A percentile compares a stretch with the other conserved stretches of the same genome.
phyloP scores from a whole-genome alignment of 2,113 vertebrate species.

The Poecile atricapillus region DNA sequence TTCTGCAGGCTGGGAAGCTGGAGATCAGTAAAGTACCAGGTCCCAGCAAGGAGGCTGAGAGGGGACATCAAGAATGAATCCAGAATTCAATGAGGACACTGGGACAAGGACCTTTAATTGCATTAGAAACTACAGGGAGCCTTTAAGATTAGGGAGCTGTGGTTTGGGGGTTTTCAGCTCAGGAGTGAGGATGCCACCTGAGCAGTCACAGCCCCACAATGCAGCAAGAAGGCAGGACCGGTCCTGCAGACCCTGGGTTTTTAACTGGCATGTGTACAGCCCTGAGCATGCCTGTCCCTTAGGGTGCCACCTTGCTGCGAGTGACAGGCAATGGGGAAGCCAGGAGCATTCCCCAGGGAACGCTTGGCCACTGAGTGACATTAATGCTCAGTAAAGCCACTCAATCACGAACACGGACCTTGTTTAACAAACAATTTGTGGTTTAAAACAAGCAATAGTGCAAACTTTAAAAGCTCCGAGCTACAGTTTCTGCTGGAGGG shows the following conservation, averaged over 20 bases:
- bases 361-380: not conserved
- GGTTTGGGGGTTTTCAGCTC: not conserved
- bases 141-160: not conserved
- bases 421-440: not conserved
- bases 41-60: not conserved
- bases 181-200: not conserved
- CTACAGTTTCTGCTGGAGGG: not conserved
- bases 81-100: not conserved
- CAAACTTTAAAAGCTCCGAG: not conserved
- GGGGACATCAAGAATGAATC: not conserved
- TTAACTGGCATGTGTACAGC: not conserved
- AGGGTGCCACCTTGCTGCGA: not conserved
- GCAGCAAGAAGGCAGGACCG: not conserved
- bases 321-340: not conserved
- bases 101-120: not conserved
- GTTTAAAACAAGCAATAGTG: not conserved
- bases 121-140: not conserved
- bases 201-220: not conserved
- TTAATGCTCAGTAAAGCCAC: not conserved
- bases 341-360: not conserved
- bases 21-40: not conserved
- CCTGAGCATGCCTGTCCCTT: not conserved
- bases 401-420: not conserved
- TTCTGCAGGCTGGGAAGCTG: not conserved
- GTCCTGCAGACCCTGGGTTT: not conserved